Evolutionary conservation across 2,888 invertebrate genomes (phyloP).

Genomic region (Oscheius sp.): DNA sequence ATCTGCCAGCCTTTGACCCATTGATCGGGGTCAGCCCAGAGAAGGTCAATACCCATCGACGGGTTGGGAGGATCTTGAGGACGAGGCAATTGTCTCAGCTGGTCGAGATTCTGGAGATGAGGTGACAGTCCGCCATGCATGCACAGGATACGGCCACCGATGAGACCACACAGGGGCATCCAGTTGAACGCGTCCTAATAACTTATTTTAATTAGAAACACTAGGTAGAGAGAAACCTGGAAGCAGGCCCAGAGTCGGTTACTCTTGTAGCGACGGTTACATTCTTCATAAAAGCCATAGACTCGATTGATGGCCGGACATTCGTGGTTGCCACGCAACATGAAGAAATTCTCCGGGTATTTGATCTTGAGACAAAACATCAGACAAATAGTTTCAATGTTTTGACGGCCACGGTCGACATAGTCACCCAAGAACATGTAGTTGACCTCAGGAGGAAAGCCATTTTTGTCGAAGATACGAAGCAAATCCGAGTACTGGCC

Average conservation of each 20-base stretch:
- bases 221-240: conserved; percentile 45
- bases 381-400: conserved; percentile 68
- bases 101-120: conserved; percentile 59
- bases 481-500: conserved; percentile 66
- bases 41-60: conserved; percentile 63
- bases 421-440: conserved; percentile 69
- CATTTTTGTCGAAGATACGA: conserved; percentile 68
- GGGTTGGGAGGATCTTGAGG: conserved; percentile 70
- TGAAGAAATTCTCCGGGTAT: conserved; percentile 57
- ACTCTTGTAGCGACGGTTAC: conserved; percentile 57
- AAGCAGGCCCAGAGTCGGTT: conserved; percentile 62
- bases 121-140: conserved; percentile 71
- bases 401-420: conserved; percentile 68
- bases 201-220: conserved; percentile 29
- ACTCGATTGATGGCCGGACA: conserved; percentile 62
- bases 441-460: conserved; percentile 66
- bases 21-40: conserved; percentile 61
- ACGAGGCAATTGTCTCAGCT: conserved; percentile 61
- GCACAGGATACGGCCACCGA: conserved; percentile 63
- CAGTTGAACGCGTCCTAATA: conserved; percentile 66
- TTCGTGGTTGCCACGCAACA: conserved; percentile 63
- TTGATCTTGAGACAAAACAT: conserved; percentile 67
- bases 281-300: conserved; percentile 66
- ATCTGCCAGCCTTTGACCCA: conserved; percentile 64
- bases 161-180: conserved; percentile 68